Percentiles rank a stretch among this genome's conserved stretches.
Evolutionary conservation across 2,888 invertebrate species (phyloP).

Genomic region (Mamestra brassicae): DNA sequence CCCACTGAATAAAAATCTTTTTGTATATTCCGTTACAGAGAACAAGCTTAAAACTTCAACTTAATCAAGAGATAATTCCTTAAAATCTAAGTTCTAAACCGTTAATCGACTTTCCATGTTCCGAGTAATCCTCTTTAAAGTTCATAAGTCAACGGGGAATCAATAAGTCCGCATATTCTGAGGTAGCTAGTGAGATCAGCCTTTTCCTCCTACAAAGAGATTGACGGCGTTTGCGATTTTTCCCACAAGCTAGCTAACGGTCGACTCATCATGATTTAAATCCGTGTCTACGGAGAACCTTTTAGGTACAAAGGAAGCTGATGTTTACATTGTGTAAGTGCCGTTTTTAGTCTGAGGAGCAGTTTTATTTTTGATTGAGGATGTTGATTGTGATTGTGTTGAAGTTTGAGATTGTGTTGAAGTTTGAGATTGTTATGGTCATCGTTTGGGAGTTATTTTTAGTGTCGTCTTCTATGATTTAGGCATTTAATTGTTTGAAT

Average conservation of each 20-base stretch:
- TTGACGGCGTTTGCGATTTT: slow-evolving; percentile 73
- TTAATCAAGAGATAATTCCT: slow-evolving; percentile 40
- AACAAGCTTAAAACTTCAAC: slow-evolving; percentile 36
- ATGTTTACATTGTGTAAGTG: slow-evolving; percentile 29
- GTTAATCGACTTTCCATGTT: slow-evolving; percentile 63
- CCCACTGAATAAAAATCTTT: not conserved
- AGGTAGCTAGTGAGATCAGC: slow-evolving; percentile 67
- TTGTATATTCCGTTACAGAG: not conserved
- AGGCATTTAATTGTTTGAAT: too few relatives aligned
- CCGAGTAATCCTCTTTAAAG: slow-evolving; percentile 52
- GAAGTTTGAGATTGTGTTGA: not conserved
- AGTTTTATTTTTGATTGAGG: not conserved
- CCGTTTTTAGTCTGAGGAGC: not conserved
- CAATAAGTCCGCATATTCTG: slow-evolving; percentile 68
- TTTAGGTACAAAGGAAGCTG: slow-evolving; percentile 45
- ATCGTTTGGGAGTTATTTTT: too few relatives aligned
- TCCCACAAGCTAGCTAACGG: slow-evolving; percentile 69
- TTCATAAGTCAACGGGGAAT: slow-evolving; percentile 68
- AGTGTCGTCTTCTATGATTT: too few relatives aligned
- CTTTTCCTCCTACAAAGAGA: slow-evolving; percentile 72
- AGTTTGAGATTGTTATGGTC: too few relatives aligned
- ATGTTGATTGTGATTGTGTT: not conserved
- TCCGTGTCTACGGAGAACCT: slow-evolving; percentile 54
- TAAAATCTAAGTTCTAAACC: slow-evolving; percentile 44
- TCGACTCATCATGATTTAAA: slow-evolving; percentile 71